These are phyloP conservation scores for Lasioglossum villosulum DNA, from an alignment of 2,888 invertebrate genomes.

Conservation along the genomic window DNA sequence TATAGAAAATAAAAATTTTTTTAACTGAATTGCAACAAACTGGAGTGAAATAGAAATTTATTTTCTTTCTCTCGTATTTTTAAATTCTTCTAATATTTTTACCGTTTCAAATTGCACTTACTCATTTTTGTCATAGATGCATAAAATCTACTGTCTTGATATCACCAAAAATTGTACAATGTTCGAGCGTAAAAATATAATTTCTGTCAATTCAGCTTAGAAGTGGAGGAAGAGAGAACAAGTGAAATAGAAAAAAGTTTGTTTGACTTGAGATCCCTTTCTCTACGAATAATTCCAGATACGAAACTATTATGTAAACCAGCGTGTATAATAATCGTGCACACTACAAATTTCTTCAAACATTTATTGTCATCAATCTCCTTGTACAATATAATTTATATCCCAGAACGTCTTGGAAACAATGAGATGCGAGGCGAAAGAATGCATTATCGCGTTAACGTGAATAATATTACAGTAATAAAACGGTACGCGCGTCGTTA, in stretches of 20 bases:
- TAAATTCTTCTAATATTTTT: too few relatives aligned
- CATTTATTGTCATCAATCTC: background rate
- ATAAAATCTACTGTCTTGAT: background rate
- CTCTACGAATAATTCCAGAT: background rate
- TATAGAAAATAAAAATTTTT: too few relatives aligned
- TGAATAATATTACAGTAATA: background rate
- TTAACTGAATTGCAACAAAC: too few relatives aligned
- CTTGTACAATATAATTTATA: background rate
- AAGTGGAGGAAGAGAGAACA: too few relatives aligned
- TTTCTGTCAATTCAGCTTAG: background rate
- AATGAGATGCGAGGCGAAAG: background rate
- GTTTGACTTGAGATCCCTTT: background rate
- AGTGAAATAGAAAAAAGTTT: background rate
- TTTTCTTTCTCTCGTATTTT: too few relatives aligned
- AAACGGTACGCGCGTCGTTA: background rate
- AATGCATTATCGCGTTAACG: background rate
- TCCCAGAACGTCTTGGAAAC: background rate
- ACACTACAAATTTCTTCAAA: background rate
- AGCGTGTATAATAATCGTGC: background rate
- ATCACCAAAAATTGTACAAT: background rate
- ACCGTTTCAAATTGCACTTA: too few relatives aligned
- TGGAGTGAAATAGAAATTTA: too few relatives aligned
- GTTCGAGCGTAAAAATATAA: background rate
- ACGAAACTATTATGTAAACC: background rate
- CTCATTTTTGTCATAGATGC: too few relatives aligned